phyloP scores from a whole-genome alignment of 2,797 vertebrate species.

The Anisognathus igniventris region DNA sequence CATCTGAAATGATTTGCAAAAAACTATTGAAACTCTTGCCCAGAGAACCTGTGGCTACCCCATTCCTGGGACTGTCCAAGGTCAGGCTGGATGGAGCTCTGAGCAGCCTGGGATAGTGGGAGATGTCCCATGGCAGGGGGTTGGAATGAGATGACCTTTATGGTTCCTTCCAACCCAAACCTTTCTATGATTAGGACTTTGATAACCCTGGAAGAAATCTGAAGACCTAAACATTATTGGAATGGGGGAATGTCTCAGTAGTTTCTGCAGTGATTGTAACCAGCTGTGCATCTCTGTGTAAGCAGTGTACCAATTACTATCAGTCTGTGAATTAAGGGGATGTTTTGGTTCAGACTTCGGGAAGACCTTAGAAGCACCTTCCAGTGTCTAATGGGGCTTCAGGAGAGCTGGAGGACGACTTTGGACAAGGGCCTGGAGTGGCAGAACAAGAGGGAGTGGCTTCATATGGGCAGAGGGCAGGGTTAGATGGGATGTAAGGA shows the following conservation, averaged over 20 bases:
- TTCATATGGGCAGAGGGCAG: neutral
- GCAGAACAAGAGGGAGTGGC: neutral
- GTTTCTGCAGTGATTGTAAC: neutral
- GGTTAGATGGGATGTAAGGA: neutral
- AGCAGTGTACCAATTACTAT: neutral
- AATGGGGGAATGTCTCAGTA: neutral
- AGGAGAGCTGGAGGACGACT: neutral
- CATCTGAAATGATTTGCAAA: neutral
- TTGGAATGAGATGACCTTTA: neutral
- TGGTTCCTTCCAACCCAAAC: neutral
- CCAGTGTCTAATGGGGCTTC: neutral
- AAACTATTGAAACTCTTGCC: neutral
- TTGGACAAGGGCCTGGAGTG: neutral
- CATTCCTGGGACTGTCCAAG: neutral
- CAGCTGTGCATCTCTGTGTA: neutral
- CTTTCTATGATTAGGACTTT: neutral
- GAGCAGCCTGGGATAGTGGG: neutral
- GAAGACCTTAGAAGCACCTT: neutral
- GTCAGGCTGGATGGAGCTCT: neutral
- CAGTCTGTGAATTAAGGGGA: neutral
- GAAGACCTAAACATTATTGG: neutral
- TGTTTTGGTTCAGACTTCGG: neutral
- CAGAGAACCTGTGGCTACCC: neutral
- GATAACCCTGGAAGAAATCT: neutral
- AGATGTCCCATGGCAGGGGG: neutral